phyloP scores from a whole-genome alignment of 2,113 vertebrate species.

The Alectura lathami region DNA sequence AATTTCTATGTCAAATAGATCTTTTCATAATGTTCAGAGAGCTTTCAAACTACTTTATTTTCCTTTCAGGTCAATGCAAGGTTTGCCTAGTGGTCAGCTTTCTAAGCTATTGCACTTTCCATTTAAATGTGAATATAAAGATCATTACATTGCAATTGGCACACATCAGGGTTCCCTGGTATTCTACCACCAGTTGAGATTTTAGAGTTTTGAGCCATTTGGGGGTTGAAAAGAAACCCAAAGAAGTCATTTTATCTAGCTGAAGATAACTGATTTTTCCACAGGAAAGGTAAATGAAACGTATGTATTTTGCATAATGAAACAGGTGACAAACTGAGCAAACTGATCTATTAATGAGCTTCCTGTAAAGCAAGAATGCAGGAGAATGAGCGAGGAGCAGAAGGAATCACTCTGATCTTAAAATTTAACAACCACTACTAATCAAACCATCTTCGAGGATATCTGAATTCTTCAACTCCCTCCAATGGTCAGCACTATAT shows the following conservation, averaged over 20 bases:
- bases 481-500: conserved; percentile 39
- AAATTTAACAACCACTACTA: conserved; percentile 76
- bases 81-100: conserved; percentile 75
- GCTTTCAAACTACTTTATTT: conserved; percentile 65
- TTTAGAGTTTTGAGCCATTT: conserved; percentile 75
- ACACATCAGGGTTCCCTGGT: conserved; percentile 72
- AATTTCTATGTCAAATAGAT: conserved; percentile 67
- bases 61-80: conserved; percentile 73
- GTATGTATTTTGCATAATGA: conserved; percentile 82
- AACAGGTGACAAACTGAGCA: conserved; percentile 80
- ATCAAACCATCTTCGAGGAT: conserved; percentile 71
- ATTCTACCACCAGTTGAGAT: conserved; percentile 80
- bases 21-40: conserved; percentile 76
- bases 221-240: conserved; percentile 75
- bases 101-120: conserved; percentile 66
- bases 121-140: conserved; percentile 77
- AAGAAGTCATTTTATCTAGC: conserved; percentile 78
- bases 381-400: conserved; percentile 48
- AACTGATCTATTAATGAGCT: conserved; percentile 78
- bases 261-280: conserved; percentile 72
- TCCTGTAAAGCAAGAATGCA: conserved; percentile 73
- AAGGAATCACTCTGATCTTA: conserved; percentile 77
- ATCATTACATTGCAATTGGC: conserved; percentile 79
- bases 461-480: conserved; percentile 48
- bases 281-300: conserved; percentile 79